Evolutionary conservation across 2,797 vertebrate species (phyloP).

Genomic region (Cryptoprocta ferox): DNA sequence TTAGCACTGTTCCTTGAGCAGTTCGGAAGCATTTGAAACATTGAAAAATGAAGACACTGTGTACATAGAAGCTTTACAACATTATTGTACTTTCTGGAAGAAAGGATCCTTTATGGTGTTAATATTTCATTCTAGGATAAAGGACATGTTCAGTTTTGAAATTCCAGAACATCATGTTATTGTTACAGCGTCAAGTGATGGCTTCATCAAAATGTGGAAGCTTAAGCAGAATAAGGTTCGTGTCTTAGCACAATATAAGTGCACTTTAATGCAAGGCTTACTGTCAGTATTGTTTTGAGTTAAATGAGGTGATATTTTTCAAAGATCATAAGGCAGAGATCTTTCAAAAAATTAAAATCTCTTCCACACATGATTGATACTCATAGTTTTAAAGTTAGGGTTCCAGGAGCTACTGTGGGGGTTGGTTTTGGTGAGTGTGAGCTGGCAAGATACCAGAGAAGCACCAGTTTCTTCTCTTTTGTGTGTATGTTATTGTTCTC

Average conservation of each 20-base stretch:
- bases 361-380: not conserved
- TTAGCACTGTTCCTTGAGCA: not conserved
- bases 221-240: constrained; percentile 91
- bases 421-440: not conserved
- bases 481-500: not conserved
- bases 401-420: not conserved
- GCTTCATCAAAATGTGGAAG: constrained; percentile 97
- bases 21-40: not conserved
- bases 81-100: not conserved
- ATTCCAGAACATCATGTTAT: constrained; percentile 89
- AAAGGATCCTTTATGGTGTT: constrained; percentile 16
- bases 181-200: constrained; percentile 96
- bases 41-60: not conserved
- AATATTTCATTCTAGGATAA: constrained; percentile 89
- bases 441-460: not conserved
- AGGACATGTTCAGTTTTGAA: constrained; percentile 92
- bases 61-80: not conserved
- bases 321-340: not conserved
- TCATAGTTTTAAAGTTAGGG: not conserved
- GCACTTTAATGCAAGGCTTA: not conserved
- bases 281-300: not conserved
- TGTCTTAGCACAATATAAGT: not conserved
- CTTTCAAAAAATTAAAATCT: not conserved
- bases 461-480: not conserved
- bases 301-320: not conserved